A percentile compares a stretch with the other conserved stretches of the same genome.
Conservation (phyloP, 2,797 vertebrate species). For the Myoxocephalus aenaeus region DNA sequence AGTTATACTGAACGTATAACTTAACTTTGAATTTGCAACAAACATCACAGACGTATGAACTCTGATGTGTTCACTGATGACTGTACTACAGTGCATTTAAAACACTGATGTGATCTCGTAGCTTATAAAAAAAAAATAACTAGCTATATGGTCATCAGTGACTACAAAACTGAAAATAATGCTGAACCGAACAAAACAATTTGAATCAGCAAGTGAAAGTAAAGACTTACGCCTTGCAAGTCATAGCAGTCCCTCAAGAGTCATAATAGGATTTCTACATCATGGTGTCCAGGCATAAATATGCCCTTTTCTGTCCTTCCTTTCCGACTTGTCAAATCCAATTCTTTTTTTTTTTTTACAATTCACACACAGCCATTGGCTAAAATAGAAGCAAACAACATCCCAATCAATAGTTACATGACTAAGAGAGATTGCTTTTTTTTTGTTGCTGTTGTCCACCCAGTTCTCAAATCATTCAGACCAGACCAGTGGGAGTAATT, state of each 20-base stretch:
- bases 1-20: neutral
- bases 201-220: neutral
- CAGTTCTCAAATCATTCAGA: slow-evolving; percentile 31
- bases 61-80: neutral
- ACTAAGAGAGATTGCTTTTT: neutral
- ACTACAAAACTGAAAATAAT: neutral
- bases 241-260: neutral
- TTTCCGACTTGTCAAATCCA: neutral
- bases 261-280: neutral
- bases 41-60: neutral
- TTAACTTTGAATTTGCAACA: neutral
- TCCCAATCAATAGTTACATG: slow-evolving; percentile 9
- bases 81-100: neutral
- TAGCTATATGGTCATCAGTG: neutral
- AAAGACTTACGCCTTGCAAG: neutral
- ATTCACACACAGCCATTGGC: neutral
- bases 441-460: neutral
- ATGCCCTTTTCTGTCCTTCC: neutral
- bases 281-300: neutral
- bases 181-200: neutral
- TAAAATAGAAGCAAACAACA: slow-evolving; percentile 8
- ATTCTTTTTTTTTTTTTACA: neutral
- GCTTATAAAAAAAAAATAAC: neutral
- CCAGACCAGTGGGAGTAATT: slow-evolving; percentile 5
- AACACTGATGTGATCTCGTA: neutral